A percentile compares a stretch with the other conserved stretches of the same genome.
Conservation (phyloP, 2,113 vertebrate genomes). For the Gasterosteus nipponicus region DNA sequence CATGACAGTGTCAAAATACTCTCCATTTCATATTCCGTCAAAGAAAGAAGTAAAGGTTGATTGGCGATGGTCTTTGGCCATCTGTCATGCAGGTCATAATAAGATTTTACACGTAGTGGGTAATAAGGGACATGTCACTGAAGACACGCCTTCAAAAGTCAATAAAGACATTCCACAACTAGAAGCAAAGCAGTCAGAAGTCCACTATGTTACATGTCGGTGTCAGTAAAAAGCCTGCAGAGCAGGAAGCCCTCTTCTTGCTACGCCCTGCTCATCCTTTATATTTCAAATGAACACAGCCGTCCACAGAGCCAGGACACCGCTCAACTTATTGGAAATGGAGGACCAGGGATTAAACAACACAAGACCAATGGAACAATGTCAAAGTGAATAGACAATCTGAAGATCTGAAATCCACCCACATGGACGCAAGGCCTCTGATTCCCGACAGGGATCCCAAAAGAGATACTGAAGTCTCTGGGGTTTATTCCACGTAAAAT, state of each 20-base stretch:
- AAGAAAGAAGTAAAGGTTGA: constrained; percentile 1
- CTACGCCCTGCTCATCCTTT: constrained; percentile 14
- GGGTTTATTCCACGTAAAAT: not conserved
- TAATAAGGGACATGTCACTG: constrained; percentile 39
- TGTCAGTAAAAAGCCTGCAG: constrained; percentile 53
- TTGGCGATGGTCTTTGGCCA: not conserved
- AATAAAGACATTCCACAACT: constrained; percentile 60
- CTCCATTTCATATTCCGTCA: not conserved
- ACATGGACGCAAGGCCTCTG: constrained; percentile 13
- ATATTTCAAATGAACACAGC: constrained; percentile 26
- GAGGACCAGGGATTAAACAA: constrained; percentile 32
- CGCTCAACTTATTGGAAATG: constrained; percentile 43
- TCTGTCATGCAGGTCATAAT: constrained; percentile 60
- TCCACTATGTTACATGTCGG: constrained; percentile 69
- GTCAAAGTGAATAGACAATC: constrained; percentile 41
- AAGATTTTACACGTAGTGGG: constrained; percentile 34
- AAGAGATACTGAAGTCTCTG: constrained; percentile 62
- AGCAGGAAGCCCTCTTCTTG: constrained; percentile 6
- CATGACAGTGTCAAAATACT: not conserved
- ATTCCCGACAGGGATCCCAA: constrained; percentile 67
- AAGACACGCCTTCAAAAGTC: constrained; percentile 28
- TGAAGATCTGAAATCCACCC: constrained; percentile 37
- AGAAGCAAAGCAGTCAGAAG: constrained; percentile 50
- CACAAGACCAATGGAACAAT: constrained; percentile 25
- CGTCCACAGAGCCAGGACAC: constrained; percentile 20